These are phyloP conservation scores for Maccullochella peelii DNA, from an alignment of 2,113 vertebrate species.

Conservation along the genomic window DNA sequence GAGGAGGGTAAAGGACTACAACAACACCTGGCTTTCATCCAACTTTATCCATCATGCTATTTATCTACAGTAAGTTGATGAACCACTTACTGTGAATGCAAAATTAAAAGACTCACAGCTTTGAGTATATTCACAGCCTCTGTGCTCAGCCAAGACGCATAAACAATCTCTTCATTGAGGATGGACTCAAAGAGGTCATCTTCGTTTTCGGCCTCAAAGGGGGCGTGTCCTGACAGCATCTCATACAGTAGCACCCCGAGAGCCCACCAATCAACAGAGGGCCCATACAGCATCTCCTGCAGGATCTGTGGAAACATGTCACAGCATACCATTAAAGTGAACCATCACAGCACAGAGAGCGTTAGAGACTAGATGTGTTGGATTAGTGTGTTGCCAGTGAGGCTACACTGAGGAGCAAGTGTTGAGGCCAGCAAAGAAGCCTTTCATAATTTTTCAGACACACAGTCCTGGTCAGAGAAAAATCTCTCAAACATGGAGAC, in stretches of 20 bases:
- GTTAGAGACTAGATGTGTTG: slow-evolving; percentile 13
- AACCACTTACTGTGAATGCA: background rate
- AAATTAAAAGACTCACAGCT: slow-evolving; percentile 87
- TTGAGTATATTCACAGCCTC: slow-evolving; percentile 93
- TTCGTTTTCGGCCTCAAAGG: slow-evolving; percentile 97
- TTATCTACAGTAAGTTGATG: background rate
- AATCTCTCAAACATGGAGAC: slow-evolving; percentile 16
- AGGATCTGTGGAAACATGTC: slow-evolving; percentile 87
- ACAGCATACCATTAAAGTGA: slow-evolving; percentile 15
- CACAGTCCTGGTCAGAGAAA: slow-evolving; percentile 14
- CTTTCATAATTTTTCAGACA: slow-evolving; percentile 60
- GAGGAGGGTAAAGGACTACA: background rate
- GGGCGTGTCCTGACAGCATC: slow-evolving; percentile 96
- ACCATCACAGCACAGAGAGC: background rate
- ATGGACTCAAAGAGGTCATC: slow-evolving; percentile 98
- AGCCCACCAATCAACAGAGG: slow-evolving; percentile 98
- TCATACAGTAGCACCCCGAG: slow-evolving; percentile 96
- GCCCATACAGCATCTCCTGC: slow-evolving; percentile 96
- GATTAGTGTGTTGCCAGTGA: slow-evolving; percentile 13
- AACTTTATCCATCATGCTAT: background rate
- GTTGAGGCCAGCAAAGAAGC: slow-evolving; percentile 43
- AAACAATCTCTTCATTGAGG: slow-evolving; percentile 93
- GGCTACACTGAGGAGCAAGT: slow-evolving; percentile 26
- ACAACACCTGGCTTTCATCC: slow-evolving; percentile 23
- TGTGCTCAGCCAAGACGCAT: slow-evolving; percentile 92